Evolutionary conservation across 92 coral and sea anemone genomes (phyloP).

Genomic region (Chrysogorgia sp.): DNA sequence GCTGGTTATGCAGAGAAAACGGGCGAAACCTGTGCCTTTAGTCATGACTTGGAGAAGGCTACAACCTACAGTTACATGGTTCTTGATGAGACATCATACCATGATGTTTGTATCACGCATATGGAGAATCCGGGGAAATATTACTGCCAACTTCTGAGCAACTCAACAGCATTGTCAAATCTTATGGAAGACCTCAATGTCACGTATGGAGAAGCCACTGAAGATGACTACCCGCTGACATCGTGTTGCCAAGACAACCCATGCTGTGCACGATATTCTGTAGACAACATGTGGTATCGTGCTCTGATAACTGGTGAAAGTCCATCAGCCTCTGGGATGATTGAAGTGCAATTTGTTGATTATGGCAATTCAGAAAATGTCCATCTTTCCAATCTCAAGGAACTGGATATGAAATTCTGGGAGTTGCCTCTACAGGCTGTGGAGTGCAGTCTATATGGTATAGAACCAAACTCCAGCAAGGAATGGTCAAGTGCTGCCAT

Average conservation of each 20-base stretch:
- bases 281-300: slow-evolving; percentile 88
- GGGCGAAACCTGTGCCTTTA: background rate
- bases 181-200: slow-evolving; percentile 78
- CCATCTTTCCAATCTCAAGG: slow-evolving; percentile 74
- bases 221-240: slow-evolving; percentile 67
- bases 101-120: slow-evolving; percentile 74
- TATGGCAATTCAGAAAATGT: slow-evolving; percentile 84
- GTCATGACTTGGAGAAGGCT: slow-evolving; percentile 7
- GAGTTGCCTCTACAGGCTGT: slow-evolving; percentile 81
- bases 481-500: slow-evolving; percentile 82
- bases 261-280: slow-evolving; percentile 92
- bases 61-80: slow-evolving; percentile 45
- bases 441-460: slow-evolving; percentile 72
- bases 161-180: slow-evolving; percentile 56
- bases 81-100: slow-evolving; percentile 56
- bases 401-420: slow-evolving; percentile 67
- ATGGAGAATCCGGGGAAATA: slow-evolving; percentile 74
- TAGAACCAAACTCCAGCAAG: slow-evolving; percentile 61
- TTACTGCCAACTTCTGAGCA: slow-evolving; percentile 74
- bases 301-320: slow-evolving; percentile 85
- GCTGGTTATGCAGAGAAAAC: slow-evolving; percentile 47
- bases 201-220: slow-evolving; percentile 69
- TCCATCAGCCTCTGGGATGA: slow-evolving; percentile 77
- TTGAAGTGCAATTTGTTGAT: slow-evolving; percentile 91
- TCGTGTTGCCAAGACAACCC: slow-evolving; percentile 78